Conservation (phyloP, 2,797 vertebrate species). For the Karalla daura region DNA sequence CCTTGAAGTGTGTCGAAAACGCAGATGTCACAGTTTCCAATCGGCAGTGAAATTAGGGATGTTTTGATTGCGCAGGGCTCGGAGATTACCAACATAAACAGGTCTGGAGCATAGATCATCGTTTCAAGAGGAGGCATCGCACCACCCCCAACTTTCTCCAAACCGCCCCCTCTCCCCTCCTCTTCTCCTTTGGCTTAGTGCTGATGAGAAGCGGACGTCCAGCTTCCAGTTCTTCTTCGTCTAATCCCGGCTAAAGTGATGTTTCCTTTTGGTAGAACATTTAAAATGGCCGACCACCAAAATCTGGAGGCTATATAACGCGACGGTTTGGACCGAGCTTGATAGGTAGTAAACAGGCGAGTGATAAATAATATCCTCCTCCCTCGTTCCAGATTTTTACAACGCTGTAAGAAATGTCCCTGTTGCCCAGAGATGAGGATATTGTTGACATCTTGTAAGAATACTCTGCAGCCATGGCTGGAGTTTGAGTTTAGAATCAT, state of each 20-base stretch:
- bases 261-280: constrained; percentile 50
- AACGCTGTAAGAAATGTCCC: background rate
- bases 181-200: constrained; percentile 70
- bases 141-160: constrained; percentile 65
- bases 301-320: constrained; percentile 3
- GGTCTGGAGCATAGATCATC: constrained; percentile 66
- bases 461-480: background rate
- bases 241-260: constrained; percentile 47
- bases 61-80: constrained; percentile 73
- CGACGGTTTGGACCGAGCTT: background rate
- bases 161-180: constrained; percentile 68
- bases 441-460: background rate
- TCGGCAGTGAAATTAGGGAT: constrained; percentile 76
- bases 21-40: constrained; percentile 78
- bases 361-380: background rate
- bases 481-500: background rate
- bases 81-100: constrained; percentile 79
- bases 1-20: constrained; percentile 59
- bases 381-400: background rate
- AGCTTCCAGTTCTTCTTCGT: constrained; percentile 70
- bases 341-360: background rate
- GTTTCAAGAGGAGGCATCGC: constrained; percentile 67
- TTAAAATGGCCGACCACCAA: constrained; percentile 34
- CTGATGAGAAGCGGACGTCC: constrained; percentile 77
- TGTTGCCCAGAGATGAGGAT: background rate